These are phyloP conservation scores for Pogonocichla stellata DNA, from an alignment of 2,113 vertebrate species.

Conservation along the genomic window DNA sequence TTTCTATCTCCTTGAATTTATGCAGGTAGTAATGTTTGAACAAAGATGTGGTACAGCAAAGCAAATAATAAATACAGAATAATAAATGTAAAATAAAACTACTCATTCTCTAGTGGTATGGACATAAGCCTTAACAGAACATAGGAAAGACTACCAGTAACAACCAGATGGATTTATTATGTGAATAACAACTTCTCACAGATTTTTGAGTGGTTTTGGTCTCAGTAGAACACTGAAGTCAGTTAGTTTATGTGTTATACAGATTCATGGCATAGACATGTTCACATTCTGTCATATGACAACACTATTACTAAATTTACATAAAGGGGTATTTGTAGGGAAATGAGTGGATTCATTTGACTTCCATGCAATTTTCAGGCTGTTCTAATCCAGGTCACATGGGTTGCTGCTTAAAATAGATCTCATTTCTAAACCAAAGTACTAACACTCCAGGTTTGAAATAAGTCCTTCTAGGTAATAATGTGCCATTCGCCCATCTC, in stretches of 20 bases:
- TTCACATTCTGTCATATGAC: background rate
- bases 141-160: background rate
- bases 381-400: background rate
- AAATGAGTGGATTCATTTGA: background rate
- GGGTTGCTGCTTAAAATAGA: background rate
- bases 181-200: background rate
- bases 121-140: background rate
- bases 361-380: background rate
- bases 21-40: background rate
- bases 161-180: background rate
- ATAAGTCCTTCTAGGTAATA: background rate
- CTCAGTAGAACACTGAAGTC: background rate
- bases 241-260: background rate
- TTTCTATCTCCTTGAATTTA: background rate
- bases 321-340: background rate
- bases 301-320: background rate
- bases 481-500: background rate
- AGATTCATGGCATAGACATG: background rate
- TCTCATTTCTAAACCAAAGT: background rate
- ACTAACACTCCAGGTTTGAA: conserved; percentile 17
- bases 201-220: background rate
- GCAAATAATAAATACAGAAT: background rate
- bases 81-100: background rate
- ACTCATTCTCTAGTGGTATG: background rate
- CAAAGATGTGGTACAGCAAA: background rate